Percentiles rank a stretch among this genome's conserved stretches.
These are phyloP conservation scores for Pachyseris speciosa DNA, from an alignment of 64 coral and sea anemone species.

Conservation along the genomic window DNA sequence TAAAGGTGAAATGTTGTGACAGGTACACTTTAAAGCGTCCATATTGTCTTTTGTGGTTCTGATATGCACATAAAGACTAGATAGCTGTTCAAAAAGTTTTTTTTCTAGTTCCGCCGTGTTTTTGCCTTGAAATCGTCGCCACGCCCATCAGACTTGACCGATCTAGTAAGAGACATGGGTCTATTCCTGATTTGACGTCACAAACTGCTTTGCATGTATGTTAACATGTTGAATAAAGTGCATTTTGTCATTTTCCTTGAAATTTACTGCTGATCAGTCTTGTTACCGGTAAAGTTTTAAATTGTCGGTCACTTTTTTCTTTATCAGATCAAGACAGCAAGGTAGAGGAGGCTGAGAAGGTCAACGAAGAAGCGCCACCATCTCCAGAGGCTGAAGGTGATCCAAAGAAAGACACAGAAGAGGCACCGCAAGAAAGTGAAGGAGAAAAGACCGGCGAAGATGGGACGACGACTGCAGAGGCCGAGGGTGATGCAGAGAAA, in stretches of 20 bases:
- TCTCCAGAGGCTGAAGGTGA: constrained; percentile 9
- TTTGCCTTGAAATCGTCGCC: no score
- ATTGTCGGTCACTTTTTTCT: not conserved
- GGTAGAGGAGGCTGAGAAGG: constrained; percentile 18
- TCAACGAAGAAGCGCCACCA: not conserved
- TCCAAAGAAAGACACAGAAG: not conserved
- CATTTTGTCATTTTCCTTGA: not conserved
- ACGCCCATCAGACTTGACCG: no score
- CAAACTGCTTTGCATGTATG: no score
- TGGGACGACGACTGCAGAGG: not conserved
- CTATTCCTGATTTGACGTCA: no score
- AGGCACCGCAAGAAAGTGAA: not conserved
- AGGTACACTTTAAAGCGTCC: no score
- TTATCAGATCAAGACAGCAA: constrained; percentile 72
- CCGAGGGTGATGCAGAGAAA: not conserved
- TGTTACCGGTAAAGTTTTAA: not conserved
- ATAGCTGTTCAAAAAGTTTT: no score
- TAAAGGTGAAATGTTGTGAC: no score
- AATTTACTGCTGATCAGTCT: not conserved
- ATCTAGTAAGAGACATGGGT: no score
- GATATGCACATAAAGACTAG: no score
- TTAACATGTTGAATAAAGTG: no score
- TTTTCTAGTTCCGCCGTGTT: no score
- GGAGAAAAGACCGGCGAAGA: not conserved
- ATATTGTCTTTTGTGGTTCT: no score